These are phyloP conservation scores for Scaptodrosophila lebanonensis DNA, from an alignment of 1,140 invertebrate genomes.

Conservation along the genomic window DNA sequence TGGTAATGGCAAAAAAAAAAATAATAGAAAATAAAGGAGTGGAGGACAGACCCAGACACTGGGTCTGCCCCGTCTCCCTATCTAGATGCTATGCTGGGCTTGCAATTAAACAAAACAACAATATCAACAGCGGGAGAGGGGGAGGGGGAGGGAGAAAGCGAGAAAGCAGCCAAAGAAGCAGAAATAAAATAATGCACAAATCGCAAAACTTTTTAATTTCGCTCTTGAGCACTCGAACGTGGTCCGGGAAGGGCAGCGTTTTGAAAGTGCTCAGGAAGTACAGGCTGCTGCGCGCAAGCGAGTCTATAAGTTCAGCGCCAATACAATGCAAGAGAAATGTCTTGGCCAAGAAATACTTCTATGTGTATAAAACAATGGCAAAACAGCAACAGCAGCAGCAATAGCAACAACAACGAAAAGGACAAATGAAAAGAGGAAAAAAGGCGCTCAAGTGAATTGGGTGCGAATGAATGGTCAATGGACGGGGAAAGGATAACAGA, in stretches of 20 bases:
- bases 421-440: slow-evolving; percentile 50
- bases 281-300: slow-evolving; percentile 68
- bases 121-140: slow-evolving; percentile 5
- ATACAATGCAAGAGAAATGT: slow-evolving; percentile 36
- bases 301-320: slow-evolving; percentile 55
- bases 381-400: slow-evolving; percentile 47
- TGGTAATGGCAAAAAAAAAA: slow-evolving; percentile 66
- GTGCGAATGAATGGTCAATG: neutral
- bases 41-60: slow-evolving; percentile 6
- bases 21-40: slow-evolving; percentile 36
- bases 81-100: too few relatives aligned
- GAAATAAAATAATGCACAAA: slow-evolving; percentile 29
- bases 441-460: too few relatives aligned
- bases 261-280: slow-evolving; percentile 42
- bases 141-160: neutral
- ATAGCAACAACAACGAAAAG: slow-evolving; percentile 35
- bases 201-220: slow-evolving; percentile 69
- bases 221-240: slow-evolving; percentile 8
- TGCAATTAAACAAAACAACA: slow-evolving; percentile 44
- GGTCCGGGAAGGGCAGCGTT: neutral
- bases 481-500: slow-evolving; percentile 55
- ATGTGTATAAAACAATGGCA: slow-evolving; percentile 70
- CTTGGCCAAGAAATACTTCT: slow-evolving; percentile 53
- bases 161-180: slow-evolving; percentile 13
- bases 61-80: neutral